phyloP scores from a whole-genome alignment of 2,888 invertebrate species.

The Omphaloscelis lunosa region DNA sequence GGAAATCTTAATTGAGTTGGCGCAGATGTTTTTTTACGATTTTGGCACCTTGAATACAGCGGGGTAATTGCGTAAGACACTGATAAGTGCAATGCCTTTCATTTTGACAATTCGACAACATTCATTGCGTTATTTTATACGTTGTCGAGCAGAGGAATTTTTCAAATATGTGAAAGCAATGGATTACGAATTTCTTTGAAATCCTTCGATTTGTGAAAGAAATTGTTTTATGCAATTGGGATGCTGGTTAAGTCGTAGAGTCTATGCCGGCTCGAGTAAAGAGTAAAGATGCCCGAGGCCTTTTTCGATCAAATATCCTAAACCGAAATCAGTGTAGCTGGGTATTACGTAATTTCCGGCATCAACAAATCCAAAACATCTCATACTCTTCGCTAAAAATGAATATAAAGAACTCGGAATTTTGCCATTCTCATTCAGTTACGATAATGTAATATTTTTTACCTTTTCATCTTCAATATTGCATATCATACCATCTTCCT shows the following conservation, averaged over 20 bases:
- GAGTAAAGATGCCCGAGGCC: not conserved
- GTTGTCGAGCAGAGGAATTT: too few species aligned
- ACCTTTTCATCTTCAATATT: slow-evolving; percentile 58
- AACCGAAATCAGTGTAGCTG: slow-evolving; percentile 4
- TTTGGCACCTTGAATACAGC: not conserved
- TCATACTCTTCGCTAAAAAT: slow-evolving; percentile 4
- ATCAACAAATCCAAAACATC: slow-evolving; percentile 23
- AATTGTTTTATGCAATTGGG: too few species aligned
- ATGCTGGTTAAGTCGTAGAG: not conserved
- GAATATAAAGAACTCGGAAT: slow-evolving; percentile 32
- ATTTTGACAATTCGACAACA: too few species aligned
- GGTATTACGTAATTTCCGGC: slow-evolving; percentile 38
- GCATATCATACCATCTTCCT: slow-evolving; percentile 46
- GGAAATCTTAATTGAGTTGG: not conserved
- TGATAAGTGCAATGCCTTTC: too few species aligned
- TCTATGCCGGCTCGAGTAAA: not conserved
- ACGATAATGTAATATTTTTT: slow-evolving; percentile 49
- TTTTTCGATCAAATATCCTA: slow-evolving; percentile 21
- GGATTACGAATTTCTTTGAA: too few species aligned
- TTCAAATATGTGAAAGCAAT: too few species aligned
- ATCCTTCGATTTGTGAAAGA: too few species aligned
- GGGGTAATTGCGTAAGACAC: too few species aligned
- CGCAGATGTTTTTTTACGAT: too few species aligned
- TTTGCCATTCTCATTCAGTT: slow-evolving; percentile 31
- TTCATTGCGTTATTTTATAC: too few species aligned